phyloP scores from a whole-genome alignment of 2,113 vertebrate species.

The Agelaius tricolor region DNA sequence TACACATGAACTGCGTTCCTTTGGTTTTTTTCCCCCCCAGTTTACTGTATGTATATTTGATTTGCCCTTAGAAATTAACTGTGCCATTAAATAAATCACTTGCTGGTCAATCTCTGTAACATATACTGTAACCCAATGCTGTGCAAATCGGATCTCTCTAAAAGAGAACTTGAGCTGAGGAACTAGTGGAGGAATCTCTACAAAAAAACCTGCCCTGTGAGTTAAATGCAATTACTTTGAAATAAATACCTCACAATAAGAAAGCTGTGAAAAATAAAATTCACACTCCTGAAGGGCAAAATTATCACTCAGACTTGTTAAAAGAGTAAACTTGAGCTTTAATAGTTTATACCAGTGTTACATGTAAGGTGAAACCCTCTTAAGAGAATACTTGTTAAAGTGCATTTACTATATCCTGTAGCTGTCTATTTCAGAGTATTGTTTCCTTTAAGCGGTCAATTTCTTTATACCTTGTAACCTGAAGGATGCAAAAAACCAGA shows the following conservation, averaged over 20 bases:
- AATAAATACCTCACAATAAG: conserved; percentile 59
- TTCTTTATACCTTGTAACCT: conserved; percentile 28
- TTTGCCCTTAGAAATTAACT: conserved; percentile 47
- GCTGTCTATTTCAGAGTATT: conserved; percentile 52
- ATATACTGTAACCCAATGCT: conserved; percentile 47
- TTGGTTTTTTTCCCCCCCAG: background rate
- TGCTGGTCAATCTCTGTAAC: conserved; percentile 58
- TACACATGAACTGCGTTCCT: background rate
- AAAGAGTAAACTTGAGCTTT: conserved; percentile 70
- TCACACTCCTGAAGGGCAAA: conserved; percentile 70
- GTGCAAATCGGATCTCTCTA: conserved; percentile 56
- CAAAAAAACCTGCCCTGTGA: background rate
- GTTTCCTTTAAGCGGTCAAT: conserved; percentile 47
- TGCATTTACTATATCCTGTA: conserved; percentile 44
- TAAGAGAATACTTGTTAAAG: conserved; percentile 67
- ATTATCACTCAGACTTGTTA: conserved; percentile 76
- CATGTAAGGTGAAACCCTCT: conserved; percentile 74
- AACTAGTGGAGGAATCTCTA: background rate
- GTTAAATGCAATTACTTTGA: conserved; percentile 46
- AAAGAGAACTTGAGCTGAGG: conserved; percentile 38
- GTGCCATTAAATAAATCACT: conserved; percentile 48
- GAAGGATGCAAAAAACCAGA: conserved; percentile 21
- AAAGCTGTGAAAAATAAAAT: conserved; percentile 76
- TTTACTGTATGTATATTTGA: background rate
- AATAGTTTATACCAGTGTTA: conserved; percentile 45